phyloP scores from a whole-genome alignment of 2,888 invertebrate genomes.

The Pecten maximus region DNA sequence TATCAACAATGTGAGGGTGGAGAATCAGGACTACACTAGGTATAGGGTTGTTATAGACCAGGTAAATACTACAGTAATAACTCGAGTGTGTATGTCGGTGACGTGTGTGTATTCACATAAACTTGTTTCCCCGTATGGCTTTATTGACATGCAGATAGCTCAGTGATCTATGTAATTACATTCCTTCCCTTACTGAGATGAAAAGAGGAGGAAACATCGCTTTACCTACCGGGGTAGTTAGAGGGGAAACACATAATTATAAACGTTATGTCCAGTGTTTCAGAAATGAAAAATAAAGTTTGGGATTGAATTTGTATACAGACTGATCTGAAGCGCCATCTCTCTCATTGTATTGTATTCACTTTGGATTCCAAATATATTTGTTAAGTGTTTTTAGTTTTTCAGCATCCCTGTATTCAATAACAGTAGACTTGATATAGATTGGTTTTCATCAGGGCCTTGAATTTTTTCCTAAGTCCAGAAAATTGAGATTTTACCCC shows the following conservation, averaged over 20 bases:
- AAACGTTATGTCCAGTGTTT: too few species aligned
- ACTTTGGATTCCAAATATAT: too few species aligned
- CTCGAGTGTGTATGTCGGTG: neutral
- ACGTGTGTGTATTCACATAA: neutral
- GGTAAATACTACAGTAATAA: neutral
- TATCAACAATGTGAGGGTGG: neutral
- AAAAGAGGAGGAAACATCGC: neutral
- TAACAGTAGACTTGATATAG: too few species aligned
- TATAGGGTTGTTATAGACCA: neutral
- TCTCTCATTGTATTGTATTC: too few species aligned
- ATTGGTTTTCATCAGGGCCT: too few species aligned
- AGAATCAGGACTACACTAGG: neutral
- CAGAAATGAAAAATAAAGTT: too few species aligned
- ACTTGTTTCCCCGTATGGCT: neutral
- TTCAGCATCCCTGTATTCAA: too few species aligned
- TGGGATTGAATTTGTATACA: too few species aligned
- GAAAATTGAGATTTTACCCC: too few species aligned
- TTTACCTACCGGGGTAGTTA: neutral
- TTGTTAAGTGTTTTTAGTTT: too few species aligned
- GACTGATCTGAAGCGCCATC: too few species aligned
- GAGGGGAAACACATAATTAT: neutral
- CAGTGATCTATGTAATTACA: neutral
- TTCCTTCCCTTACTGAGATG: neutral
- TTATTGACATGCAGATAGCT: slow-evolving; percentile 12
- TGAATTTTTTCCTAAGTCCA: too few species aligned